These are phyloP conservation scores for Hephaestus fuliginosus DNA, from an alignment of 2,797 vertebrate genomes.

Conservation along the genomic window DNA sequence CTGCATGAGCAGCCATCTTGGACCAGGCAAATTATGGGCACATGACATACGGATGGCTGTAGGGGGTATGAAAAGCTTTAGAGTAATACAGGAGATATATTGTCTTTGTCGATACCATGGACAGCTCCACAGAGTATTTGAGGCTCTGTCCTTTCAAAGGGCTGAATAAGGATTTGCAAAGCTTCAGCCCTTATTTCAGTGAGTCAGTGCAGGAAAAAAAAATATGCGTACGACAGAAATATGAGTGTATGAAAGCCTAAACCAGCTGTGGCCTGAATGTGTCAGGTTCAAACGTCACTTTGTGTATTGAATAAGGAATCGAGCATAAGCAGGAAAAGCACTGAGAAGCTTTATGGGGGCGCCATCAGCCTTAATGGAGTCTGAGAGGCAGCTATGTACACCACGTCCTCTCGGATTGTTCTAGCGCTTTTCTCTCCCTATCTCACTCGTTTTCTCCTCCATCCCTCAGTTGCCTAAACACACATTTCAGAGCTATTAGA, in stretches of 20 bases:
- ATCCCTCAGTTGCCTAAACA: constrained; percentile 65
- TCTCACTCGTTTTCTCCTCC: constrained; percentile 43
- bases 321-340: constrained; percentile 62
- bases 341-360: constrained; percentile 63
- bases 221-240: constrained; percentile 63
- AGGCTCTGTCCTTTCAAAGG: constrained; percentile 44
- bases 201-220: constrained; percentile 46
- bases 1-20: constrained; percentile 55
- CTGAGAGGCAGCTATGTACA: constrained; percentile 69
- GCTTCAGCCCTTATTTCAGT: constrained; percentile 55
- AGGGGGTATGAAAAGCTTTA: constrained; percentile 15
- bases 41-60: constrained; percentile 32
- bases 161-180: constrained; percentile 49
- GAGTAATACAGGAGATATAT: constrained; percentile 44
- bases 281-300: constrained; percentile 79
- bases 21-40: constrained; percentile 30
- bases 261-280: constrained; percentile 80
- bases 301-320: constrained; percentile 62
- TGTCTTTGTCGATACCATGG: constrained; percentile 50
- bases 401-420: constrained; percentile 65
- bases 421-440: constrained; percentile 37
- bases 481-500: constrained; percentile 76
- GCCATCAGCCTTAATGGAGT: constrained; percentile 78
- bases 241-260: constrained; percentile 69
- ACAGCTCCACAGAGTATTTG: constrained; percentile 56